Evolutionary conservation across 1,140 invertebrate species (phyloP), one percentile per base, ranked within the genome.

Genomic region (Pogonus chalceus): DNA sequence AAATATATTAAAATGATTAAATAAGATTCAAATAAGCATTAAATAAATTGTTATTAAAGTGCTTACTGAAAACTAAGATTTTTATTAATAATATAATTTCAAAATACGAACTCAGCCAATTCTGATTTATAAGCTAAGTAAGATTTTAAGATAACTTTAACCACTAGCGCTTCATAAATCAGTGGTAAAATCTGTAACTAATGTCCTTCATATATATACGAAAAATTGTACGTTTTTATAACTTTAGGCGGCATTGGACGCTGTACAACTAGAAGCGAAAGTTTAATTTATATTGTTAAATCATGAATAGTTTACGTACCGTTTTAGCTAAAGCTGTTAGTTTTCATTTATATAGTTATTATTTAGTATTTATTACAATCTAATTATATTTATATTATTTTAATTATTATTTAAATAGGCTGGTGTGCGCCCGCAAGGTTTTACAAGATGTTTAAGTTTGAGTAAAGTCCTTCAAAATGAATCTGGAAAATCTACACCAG

Each of bases 401-500:
- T 31, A 31, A 31, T 31, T 31, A 31, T n/a, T n/a, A 31, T 31
- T 31, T 7, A 7, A 31, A 31, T 31, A 31, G 26, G 26, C 26
- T 7, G 26, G 26, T 31, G 4, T 31, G 18, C 37, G 3, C 37
- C 3, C 4, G 4, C 18, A 43, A 43, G 37, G 37, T 10, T 4
- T 43, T 12, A 4, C 37, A 10, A 7, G 37, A 7, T 12, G 18
- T 43, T 16, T 31, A 14, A 7, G 4, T 16, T 10, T 12, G 18
- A 43, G 37, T 14, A 4, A 14, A 10, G 37, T 18, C 18, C 18
- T 43, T 10, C 26, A 31, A 31, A 43, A 43, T 43, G 37, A 43
- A 43, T 43, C 37, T 18, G 37, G 54, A 63, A 7, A 55, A n/a
- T n/a, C 31, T 43, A 18, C 1, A 54, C 84, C 85, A 31, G 63